Percentiles rank a stretch among this genome's conserved stretches.
Evolutionary conservation across 2,113 vertebrate species (phyloP).

Genomic region (Muntiacus muntjak): DNA sequence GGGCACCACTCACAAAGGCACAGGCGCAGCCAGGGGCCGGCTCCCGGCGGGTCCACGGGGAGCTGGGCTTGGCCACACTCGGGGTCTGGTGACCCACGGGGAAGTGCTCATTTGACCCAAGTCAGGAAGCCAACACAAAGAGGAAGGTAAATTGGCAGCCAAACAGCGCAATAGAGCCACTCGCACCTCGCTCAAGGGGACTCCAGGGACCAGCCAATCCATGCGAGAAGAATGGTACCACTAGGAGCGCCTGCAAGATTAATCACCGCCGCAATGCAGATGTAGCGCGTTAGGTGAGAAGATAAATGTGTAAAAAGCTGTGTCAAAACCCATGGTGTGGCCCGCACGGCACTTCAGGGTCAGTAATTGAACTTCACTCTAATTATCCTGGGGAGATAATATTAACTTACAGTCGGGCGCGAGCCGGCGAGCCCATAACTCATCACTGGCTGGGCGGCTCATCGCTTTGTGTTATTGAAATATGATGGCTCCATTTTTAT

Average conservation of each 20-base stretch:
- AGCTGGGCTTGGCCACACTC: neutral
- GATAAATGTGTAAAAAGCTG: conserved; percentile 94
- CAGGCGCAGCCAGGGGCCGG: neutral
- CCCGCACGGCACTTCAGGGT: conserved; percentile 89
- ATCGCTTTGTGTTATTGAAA: conserved; percentile 97
- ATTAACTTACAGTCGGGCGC: conserved; percentile 94
- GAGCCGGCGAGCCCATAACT: conserved; percentile 92
- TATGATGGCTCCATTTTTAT: conserved; percentile 99
- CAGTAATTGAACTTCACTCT: conserved; percentile 98
- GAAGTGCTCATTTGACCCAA: neutral
- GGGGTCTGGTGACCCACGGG: neutral
- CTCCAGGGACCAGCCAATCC: conserved; percentile 89
- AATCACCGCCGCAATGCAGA: conserved; percentile 95
- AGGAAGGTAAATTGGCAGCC: conserved; percentile 86
- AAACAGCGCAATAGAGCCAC: conserved; percentile 87
- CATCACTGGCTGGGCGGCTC: conserved; percentile 87
- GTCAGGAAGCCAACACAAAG: conserved; percentile 80
- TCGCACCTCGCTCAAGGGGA: conserved; percentile 89
- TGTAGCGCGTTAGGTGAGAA: conserved; percentile 90
- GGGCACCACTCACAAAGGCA: neutral
- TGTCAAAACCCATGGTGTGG: conserved; percentile 89
- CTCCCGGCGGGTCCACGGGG: neutral
- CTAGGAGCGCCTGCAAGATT: conserved; percentile 86
- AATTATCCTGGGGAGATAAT: conserved; percentile 99
- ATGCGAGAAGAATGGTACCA: conserved; percentile 87